Evolutionary conservation across 1,140 invertebrate genomes (phyloP).

Genomic region (Drosophila kohkoa): DNA sequence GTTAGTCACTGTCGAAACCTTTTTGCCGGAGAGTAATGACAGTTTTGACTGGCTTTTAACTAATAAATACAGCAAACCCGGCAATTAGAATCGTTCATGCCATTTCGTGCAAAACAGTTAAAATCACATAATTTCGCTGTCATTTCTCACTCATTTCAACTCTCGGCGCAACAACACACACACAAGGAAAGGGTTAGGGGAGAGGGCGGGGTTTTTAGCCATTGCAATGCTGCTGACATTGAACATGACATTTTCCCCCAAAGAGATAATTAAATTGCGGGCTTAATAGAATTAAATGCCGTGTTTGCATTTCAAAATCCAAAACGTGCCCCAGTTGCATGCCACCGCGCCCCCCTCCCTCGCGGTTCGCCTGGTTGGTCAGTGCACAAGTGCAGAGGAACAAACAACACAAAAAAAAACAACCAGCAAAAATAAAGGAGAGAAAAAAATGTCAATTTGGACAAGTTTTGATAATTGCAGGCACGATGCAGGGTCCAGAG

Average conservation of each 20-base stretch:
- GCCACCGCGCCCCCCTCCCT: conserved; percentile 24
- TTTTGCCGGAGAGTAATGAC: conserved; percentile 1
- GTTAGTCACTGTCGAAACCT: conserved; percentile 1
- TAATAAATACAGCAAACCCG: conserved; percentile 2
- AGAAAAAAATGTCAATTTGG: conserved; percentile 77
- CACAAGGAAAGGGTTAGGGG: background rate
- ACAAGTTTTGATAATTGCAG: conserved; percentile 83
- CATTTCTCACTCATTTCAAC: conserved; percentile 40
- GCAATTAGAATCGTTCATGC: conserved; percentile 5
- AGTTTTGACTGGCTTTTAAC: conserved; percentile 10
- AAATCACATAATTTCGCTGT: conserved; percentile 57
- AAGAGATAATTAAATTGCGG: conserved; percentile 81
- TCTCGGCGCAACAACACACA: background rate
- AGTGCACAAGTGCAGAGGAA: conserved; percentile 12
- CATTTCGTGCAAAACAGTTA: conserved; percentile 11
- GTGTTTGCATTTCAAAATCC: conserved; percentile 83
- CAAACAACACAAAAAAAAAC: background rate
- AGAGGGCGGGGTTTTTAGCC: conserved; percentile 11
- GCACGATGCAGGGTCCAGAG: conserved; percentile 39
- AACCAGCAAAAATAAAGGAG: conserved; percentile 12
- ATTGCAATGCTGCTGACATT: conserved; percentile 68
- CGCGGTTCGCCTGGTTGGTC: conserved; percentile 43
- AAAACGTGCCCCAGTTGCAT: conserved; percentile 69
- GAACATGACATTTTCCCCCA: conserved; percentile 69
- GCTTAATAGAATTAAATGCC: conserved; percentile 82